Percentiles rank a stretch among this genome's conserved stretches.
Evolutionary conservation across 2,888 invertebrate species (phyloP).

Genomic region (Piscicola geometra): DNA sequence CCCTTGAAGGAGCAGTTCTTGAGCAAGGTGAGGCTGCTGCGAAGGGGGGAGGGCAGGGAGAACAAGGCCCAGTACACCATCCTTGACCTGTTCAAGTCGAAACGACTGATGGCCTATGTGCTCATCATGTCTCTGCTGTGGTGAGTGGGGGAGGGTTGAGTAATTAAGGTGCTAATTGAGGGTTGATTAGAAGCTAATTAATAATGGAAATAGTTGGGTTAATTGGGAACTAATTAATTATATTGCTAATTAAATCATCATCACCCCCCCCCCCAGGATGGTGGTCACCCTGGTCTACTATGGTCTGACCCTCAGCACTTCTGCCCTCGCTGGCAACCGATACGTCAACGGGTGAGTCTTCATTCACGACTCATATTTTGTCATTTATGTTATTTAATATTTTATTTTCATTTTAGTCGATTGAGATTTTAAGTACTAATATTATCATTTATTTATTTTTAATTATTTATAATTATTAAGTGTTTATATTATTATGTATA

Average conservation of each 20-base stretch:
- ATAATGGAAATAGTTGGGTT: too few species aligned
- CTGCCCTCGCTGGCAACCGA: constrained; percentile 47
- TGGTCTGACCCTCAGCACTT: constrained; percentile 48
- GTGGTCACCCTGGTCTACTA: constrained; percentile 48
- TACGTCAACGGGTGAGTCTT: constrained; percentile 46
- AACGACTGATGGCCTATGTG: constrained; percentile 40
- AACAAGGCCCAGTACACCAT: constrained; percentile 42
- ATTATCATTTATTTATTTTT: background rate
- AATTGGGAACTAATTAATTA: background rate
- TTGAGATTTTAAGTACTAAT: too few species aligned
- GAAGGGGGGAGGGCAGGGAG: background rate
- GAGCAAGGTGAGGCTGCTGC: constrained; percentile 20
- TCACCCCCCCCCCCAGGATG: constrained; percentile 45
- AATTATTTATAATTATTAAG: constrained; percentile 36
- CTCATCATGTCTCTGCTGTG: constrained; percentile 45
- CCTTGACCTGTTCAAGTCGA: constrained; percentile 42
- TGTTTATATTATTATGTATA: too few species aligned
- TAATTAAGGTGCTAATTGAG: too few species aligned
- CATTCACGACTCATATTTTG: too few species aligned
- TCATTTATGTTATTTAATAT: too few species aligned
- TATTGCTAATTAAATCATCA: background rate
- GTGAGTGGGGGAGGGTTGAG: constrained; percentile 37
- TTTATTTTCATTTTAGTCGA: too few species aligned
- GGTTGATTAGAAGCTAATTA: too few species aligned
- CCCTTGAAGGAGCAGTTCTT: background rate